These are phyloP conservation scores for Sorex fumeus DNA, from an alignment of 2,113 vertebrate genomes.

Conservation along the genomic window DNA sequence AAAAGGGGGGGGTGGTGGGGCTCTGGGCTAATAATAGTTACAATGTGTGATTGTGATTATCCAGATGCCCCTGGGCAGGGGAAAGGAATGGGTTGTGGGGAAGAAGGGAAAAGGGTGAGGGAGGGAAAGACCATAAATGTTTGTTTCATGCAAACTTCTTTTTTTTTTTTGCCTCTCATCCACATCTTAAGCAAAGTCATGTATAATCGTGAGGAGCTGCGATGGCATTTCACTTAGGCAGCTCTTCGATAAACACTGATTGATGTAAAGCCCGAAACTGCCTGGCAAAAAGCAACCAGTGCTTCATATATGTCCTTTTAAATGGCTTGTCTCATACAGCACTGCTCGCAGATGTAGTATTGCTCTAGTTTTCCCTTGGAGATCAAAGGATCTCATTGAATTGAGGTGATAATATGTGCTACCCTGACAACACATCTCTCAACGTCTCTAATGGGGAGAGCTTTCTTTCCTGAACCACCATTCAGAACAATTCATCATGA, in stretches of 20 bases:
- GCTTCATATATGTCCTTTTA: background rate
- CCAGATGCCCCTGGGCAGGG: constrained; percentile 50
- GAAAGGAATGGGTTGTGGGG: background rate
- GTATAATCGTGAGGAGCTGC: background rate
- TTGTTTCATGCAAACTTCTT: background rate
- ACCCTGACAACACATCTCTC: constrained; percentile 75
- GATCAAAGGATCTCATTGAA: constrained; percentile 78
- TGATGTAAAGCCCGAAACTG: background rate
- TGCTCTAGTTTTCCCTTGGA: constrained; percentile 53
- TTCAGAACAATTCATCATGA: constrained; percentile 78
- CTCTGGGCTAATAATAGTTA: constrained; percentile 53
- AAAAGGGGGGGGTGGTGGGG: background rate
- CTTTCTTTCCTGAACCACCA: constrained; percentile 68
- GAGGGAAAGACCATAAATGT: constrained; percentile 43
- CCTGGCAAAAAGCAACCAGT: background rate
- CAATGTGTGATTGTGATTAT: constrained; percentile 65
- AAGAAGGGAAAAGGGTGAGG: background rate
- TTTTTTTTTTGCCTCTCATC: background rate
- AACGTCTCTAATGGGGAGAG: constrained; percentile 70
- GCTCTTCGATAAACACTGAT: constrained; percentile 36
- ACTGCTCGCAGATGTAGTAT: constrained; percentile 18
- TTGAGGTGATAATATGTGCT: constrained; percentile 69
- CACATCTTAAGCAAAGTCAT: constrained; percentile 35
- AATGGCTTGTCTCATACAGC: constrained; percentile 2
- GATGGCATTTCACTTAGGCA: background rate